phyloP scores from a whole-genome alignment of 2,888 invertebrate species.

The Noctua janthina region DNA sequence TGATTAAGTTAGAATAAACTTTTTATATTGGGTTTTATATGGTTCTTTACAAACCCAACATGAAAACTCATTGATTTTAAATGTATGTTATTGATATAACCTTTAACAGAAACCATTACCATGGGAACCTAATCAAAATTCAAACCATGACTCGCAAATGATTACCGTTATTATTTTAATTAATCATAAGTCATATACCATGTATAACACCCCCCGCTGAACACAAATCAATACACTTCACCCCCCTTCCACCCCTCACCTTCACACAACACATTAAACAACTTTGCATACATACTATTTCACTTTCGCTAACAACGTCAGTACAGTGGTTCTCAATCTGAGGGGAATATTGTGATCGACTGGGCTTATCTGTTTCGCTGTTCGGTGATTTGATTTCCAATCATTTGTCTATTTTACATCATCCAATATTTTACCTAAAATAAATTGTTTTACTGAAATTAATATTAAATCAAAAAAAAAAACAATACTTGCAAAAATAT shows the following conservation, averaged over 20 bases:
- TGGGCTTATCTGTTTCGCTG: not conserved
- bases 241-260: not conserved
- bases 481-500: not conserved
- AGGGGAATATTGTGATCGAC: not conserved
- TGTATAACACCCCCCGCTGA: conserved; percentile 9
- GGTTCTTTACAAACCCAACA: not conserved
- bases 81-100: not conserved
- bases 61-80: no score
- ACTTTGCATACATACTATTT: conserved; percentile 59
- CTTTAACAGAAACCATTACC: not conserved
- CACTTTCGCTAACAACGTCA: conserved; percentile 46
- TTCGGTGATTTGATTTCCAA: not conserved
- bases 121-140: not conserved
- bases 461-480: not conserved
- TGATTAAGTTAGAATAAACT: not conserved
- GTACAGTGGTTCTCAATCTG: conserved; percentile 38
- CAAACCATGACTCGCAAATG: conserved; percentile 4
- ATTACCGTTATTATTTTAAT: conserved; percentile 43
- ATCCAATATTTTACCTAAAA: not conserved
- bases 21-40: no score
- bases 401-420: not conserved
- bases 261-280: conserved; percentile 49
- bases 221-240: conserved; percentile 45
- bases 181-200: conserved; percentile 30
- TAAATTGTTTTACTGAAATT: no score